Evolutionary conservation across 2,113 vertebrate species (phyloP).

Genomic region (Mustela lutreola): DNA sequence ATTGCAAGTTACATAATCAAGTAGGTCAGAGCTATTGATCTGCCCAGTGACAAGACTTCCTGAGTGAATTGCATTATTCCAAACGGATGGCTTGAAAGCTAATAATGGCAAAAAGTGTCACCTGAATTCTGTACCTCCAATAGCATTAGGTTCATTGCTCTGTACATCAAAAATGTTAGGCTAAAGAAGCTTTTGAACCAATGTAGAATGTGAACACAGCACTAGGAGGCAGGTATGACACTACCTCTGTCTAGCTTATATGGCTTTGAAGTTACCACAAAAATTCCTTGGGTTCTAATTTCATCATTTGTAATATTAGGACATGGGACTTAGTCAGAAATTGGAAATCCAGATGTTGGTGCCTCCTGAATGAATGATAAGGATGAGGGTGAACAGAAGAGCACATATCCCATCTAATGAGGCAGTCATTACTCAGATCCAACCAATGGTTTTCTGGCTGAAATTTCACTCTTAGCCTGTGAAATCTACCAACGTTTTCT

Average conservation of each 20-base stretch:
- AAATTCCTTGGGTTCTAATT: background rate
- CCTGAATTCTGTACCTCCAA: slow-evolving; percentile 22
- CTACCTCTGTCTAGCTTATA: background rate
- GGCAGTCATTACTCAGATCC: background rate
- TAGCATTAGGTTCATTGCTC: background rate
- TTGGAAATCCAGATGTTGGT: background rate
- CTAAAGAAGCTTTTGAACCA: background rate
- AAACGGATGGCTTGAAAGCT: slow-evolving; percentile 60
- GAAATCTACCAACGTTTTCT: background rate
- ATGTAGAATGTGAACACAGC: background rate
- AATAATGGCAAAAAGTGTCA: background rate
- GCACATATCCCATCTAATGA: background rate
- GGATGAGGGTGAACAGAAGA: background rate
- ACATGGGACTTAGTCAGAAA: background rate
- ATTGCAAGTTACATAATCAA: slow-evolving; percentile 63
- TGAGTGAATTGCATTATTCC: slow-evolving; percentile 67
- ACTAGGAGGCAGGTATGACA: background rate
- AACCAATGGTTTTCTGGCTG: background rate
- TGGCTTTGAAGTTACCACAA: background rate
- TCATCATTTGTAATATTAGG: background rate
- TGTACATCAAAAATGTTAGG: background rate
- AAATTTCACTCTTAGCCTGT: background rate
- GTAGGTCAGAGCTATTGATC: slow-evolving; percentile 70
- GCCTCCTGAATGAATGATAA: background rate
- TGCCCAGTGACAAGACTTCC: slow-evolving; percentile 15